Percentiles rank a stretch among this genome's conserved stretches.
Evolutionary conservation across 2,888 invertebrate species (phyloP).

Genomic region (Dasypogon diadema): DNA sequence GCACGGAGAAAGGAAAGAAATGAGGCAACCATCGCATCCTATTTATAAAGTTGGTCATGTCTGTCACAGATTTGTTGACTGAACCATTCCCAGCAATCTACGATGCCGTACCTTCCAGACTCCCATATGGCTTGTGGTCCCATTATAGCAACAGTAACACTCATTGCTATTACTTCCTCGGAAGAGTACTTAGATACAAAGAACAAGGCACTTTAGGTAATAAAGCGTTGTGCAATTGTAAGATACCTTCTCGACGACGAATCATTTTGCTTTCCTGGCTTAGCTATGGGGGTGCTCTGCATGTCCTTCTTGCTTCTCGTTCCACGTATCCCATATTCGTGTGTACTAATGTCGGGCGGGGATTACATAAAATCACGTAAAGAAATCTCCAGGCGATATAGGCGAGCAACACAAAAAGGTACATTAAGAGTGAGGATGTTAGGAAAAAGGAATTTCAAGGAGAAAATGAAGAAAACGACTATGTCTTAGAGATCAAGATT

Average conservation of each 20-base stretch:
- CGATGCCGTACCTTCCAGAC: background rate
- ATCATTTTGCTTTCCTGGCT: too few species aligned
- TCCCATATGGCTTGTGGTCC: background rate
- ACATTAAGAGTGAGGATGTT: too few species aligned
- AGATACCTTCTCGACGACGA: background rate
- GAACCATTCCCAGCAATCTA: conserved; percentile 1
- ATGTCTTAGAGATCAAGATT: too few species aligned
- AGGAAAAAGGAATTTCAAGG: too few species aligned
- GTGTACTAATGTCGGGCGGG: background rate
- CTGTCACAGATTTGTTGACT: conserved; percentile 2
- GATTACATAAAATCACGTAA: conserved; percentile 12
- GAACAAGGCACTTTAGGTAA: conserved; percentile 25
- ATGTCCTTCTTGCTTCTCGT: background rate
- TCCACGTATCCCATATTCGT: too few species aligned
- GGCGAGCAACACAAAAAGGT: too few species aligned
- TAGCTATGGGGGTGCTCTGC: background rate
- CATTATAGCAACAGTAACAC: background rate
- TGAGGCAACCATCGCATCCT: background rate
- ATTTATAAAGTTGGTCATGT: background rate
- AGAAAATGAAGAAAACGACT: too few species aligned
- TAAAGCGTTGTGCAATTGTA: conserved; percentile 12
- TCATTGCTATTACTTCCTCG: conserved; percentile 11
- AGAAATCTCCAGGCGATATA: background rate
- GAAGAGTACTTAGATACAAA: conserved; percentile 3
- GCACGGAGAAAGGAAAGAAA: background rate